Conservation (phyloP, 2,888 invertebrate species). For the Pinctada fucata region DNA sequence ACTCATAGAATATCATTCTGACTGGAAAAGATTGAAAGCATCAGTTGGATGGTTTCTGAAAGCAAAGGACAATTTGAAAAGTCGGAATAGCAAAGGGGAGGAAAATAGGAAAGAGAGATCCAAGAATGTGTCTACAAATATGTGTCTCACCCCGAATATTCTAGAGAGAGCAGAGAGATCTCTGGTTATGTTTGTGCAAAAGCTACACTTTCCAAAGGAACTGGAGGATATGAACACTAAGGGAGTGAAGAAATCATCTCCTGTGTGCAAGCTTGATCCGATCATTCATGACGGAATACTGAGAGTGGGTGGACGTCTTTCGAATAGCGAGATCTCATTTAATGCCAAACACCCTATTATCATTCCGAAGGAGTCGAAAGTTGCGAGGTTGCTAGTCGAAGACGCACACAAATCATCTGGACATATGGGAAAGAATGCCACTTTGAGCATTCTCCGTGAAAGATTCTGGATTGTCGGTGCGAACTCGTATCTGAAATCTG, state of each 20-base stretch:
- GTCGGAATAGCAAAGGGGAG: neutral
- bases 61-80: neutral
- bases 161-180: too few species aligned
- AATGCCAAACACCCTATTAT: conserved; percentile 31
- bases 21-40: neutral
- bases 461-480: conserved; percentile 28
- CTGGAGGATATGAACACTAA: neutral
- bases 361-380: conserved; percentile 1
- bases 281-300: conserved; percentile 20
- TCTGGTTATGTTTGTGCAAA: neutral
- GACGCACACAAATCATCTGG: conserved; percentile 12
- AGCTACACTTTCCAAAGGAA: neutral
- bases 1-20: neutral
- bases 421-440: conserved; percentile 26
- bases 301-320: conserved; percentile 29
- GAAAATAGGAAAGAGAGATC: too few species aligned
- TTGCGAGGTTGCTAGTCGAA: conserved; percentile 1
- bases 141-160: too few species aligned
- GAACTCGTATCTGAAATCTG: neutral
- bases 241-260: neutral
- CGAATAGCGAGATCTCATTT: neutral
- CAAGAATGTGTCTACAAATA: too few species aligned
- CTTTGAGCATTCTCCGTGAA: conserved; percentile 11
- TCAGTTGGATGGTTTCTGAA: neutral
- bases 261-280: conserved; percentile 12